Conservation (phyloP, 2,113 vertebrate species). For the Engystomops pustulosus region DNA sequence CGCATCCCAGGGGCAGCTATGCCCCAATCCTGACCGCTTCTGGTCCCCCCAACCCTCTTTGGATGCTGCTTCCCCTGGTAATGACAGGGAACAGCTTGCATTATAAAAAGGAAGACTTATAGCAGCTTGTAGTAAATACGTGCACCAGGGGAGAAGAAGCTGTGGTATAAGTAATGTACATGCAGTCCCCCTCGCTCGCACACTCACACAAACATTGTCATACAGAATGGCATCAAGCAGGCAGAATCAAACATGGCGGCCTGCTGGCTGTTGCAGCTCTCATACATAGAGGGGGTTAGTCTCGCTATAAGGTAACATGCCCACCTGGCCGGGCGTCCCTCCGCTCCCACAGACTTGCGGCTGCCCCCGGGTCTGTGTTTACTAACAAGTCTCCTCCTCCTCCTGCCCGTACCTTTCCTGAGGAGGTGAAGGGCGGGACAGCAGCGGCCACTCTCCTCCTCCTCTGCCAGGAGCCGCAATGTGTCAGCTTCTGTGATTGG, state of each 20-base stretch:
- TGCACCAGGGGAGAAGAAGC: too few relatives aligned
- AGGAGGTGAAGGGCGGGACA: neutral
- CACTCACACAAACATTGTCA: too few relatives aligned
- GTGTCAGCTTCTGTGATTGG: neutral
- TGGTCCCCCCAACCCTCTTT: too few relatives aligned
- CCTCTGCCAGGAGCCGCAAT: neutral
- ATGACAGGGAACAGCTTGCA: too few relatives aligned
- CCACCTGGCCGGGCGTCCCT: neutral
- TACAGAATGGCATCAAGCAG: neutral
- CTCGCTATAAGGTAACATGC: neutral
- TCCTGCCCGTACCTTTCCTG: conserved; percentile 14
- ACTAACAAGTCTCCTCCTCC: neutral
- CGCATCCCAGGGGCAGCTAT: too few relatives aligned
- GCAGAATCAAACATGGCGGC: neutral
- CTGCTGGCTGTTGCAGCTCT: neutral
- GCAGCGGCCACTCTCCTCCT: neutral
- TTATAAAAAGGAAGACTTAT: too few relatives aligned
- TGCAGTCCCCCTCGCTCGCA: too few relatives aligned
- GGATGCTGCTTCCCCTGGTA: too few relatives aligned
- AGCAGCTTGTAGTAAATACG: too few relatives aligned
- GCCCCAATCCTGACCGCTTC: too few relatives aligned
- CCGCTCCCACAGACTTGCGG: neutral
- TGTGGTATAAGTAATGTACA: too few relatives aligned
- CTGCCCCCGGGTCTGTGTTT: neutral
- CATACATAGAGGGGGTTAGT: neutral